phyloP scores from a whole-genome alignment of 2,797 vertebrate genomes.

The Astyanax mexicanus region DNA sequence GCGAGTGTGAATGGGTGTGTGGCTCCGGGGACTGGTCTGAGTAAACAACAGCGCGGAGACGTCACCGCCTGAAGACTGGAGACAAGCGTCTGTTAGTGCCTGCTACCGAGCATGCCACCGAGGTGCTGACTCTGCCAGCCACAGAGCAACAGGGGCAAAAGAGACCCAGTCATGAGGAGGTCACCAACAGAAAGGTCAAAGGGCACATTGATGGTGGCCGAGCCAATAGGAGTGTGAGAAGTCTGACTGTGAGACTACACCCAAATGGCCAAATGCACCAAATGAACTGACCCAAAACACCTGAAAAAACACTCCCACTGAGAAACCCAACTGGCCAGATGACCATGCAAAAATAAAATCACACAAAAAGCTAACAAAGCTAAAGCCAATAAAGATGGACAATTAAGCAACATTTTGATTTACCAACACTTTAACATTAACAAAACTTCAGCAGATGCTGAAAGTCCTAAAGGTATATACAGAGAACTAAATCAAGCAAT shows the following conservation, averaged over 20 bases:
- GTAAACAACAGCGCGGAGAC: slow-evolving; percentile 26
- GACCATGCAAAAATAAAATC: slow-evolving; percentile 7
- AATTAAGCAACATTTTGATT: not conserved
- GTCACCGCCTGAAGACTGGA: slow-evolving; percentile 15
- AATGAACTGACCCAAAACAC: slow-evolving; percentile 19
- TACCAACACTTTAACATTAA: not conserved
- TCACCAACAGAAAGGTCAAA: slow-evolving; percentile 37
- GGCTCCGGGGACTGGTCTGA: not conserved
- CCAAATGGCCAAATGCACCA: slow-evolving; percentile 20
- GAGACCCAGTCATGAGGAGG: slow-evolving; percentile 2
- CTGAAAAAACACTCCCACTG: slow-evolving; percentile 44
- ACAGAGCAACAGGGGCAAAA: slow-evolving; percentile 35
- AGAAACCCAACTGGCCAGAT: slow-evolving; percentile 29
- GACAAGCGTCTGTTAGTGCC: slow-evolving; percentile 23
- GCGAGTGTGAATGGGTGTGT: slow-evolving; percentile 34
- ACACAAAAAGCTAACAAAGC: not conserved
- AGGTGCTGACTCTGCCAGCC: slow-evolving; percentile 8
- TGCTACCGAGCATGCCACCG: slow-evolving; percentile 18
- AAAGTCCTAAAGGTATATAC: too few relatives aligned
- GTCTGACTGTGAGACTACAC: slow-evolving; percentile 4
- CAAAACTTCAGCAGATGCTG: too few relatives aligned
- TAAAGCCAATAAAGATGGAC: not conserved
- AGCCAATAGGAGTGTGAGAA: slow-evolving; percentile 10
- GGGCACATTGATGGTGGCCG: slow-evolving; percentile 5
- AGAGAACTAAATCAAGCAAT: too few relatives aligned